A percentile compares a stretch with the other conserved stretches of the same genome.
Evolutionary conservation across 2,797 vertebrate species (phyloP).

Genomic region (Dallia pectoralis): DNA sequence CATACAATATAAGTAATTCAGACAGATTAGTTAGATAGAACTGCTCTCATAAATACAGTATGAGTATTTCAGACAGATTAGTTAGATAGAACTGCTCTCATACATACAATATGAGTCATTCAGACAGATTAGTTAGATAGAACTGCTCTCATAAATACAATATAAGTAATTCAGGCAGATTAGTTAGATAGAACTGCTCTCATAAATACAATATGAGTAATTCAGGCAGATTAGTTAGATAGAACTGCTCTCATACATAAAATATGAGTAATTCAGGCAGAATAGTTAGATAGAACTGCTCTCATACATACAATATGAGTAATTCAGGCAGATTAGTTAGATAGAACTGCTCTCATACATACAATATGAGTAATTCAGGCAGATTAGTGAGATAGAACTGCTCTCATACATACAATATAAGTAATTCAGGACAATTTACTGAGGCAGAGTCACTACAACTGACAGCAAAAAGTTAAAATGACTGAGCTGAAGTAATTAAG

Average conservation of each 20-base stretch:
- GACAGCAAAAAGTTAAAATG: too few relatives aligned
- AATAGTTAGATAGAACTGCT: slow-evolving; percentile 79
- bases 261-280: neutral
- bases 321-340: neutral
- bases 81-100: slow-evolving; percentile 80
- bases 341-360: slow-evolving; percentile 76
- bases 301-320: slow-evolving; percentile 13
- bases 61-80: neutral
- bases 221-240: neutral
- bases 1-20: slow-evolving; percentile 2
- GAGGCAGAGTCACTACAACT: too few relatives aligned
- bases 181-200: slow-evolving; percentile 80
- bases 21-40: slow-evolving; percentile 65
- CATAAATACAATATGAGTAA: slow-evolving; percentile 10
- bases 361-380: slow-evolving; percentile 3
- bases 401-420: slow-evolving; percentile 17
- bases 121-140: slow-evolving; percentile 17
- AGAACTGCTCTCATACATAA: slow-evolving; percentile 76
- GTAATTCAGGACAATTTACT: neutral
- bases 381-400: slow-evolving; percentile 78
- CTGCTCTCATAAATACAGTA: slow-evolving; percentile 60
- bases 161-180: neutral
- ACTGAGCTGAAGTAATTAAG: neutral
- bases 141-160: slow-evolving; percentile 73
- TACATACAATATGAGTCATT: slow-evolving; percentile 5